These are phyloP conservation scores for Cirrhinus mrigala DNA, from an alignment of 2,797 vertebrate species.

Conservation along the genomic window DNA sequence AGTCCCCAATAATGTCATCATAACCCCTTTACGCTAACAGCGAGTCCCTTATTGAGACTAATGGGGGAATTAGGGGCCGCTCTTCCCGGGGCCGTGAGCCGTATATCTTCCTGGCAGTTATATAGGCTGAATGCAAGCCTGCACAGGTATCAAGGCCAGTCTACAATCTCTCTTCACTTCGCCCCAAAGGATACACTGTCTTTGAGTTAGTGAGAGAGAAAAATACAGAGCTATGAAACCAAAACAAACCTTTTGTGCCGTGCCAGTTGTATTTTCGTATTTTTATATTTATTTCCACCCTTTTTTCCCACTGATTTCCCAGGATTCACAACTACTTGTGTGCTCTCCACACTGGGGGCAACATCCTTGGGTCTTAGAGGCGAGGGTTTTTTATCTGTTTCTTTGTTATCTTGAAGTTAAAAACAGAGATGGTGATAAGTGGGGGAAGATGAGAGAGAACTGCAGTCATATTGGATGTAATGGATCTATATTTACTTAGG, in stretches of 20 bases:
- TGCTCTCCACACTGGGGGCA: constrained; percentile 36
- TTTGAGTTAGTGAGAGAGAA: constrained; percentile 60
- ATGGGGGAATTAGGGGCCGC: constrained; percentile 63
- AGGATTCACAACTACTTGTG: constrained; percentile 25
- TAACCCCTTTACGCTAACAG: constrained; percentile 47
- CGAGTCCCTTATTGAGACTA: constrained; percentile 69
- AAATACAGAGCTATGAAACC: constrained; percentile 55
- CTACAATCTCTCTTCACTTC: constrained; percentile 45
- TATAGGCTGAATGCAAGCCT: constrained; percentile 55
- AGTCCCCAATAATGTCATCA: constrained; percentile 53
- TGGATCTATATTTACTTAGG: not conserved
- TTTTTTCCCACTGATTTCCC: constrained; percentile 47
- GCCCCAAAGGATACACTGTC: constrained; percentile 58
- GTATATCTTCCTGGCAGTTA: constrained; percentile 61
- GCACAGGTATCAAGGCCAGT: constrained; percentile 42
- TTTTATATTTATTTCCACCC: constrained; percentile 12
- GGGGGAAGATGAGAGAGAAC: not conserved
- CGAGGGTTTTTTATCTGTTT: not conserved
- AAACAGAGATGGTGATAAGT: not conserved
- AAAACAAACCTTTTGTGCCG: constrained; percentile 56
- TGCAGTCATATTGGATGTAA: not conserved
- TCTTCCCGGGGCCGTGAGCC: constrained; percentile 47
- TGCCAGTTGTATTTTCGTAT: constrained; percentile 23
- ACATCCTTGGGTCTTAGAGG: constrained; percentile 16
- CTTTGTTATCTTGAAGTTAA: constrained; percentile 13